These are phyloP conservation scores for Ibycter americanus DNA, from an alignment of 2,797 vertebrate genomes.

Conservation along the genomic window DNA sequence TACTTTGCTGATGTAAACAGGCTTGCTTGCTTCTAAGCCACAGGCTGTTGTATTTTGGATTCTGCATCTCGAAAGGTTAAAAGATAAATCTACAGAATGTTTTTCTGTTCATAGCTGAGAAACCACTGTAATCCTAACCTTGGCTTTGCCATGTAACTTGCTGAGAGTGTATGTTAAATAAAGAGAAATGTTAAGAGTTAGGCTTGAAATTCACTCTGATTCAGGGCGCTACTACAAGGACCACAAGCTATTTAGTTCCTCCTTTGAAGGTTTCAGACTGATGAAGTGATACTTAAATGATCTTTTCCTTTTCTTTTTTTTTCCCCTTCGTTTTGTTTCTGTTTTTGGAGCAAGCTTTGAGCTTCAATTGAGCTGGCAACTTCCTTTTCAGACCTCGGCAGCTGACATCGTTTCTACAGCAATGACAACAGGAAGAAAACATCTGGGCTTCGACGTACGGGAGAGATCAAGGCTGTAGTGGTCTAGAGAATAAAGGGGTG, in stretches of 20 bases:
- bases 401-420: background rate
- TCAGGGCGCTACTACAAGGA: background rate
- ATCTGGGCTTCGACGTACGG: background rate
- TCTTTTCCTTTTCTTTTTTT: background rate
- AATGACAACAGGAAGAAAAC: conserved; percentile 3
- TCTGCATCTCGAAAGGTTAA: background rate
- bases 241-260: background rate
- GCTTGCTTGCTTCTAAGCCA: background rate
- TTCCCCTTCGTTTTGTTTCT: background rate
- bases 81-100: background rate
- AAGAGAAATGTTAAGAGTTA: background rate
- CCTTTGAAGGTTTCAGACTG: background rate
- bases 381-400: conserved; percentile 17
- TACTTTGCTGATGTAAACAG: background rate
- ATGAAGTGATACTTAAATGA: background rate
- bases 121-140: background rate
- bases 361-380: background rate
- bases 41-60: background rate
- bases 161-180: background rate
- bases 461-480: background rate
- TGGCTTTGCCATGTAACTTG: background rate
- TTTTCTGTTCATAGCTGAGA: background rate
- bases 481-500: background rate
- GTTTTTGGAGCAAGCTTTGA: background rate
- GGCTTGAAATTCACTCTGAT: background rate